These are phyloP conservation scores for Bucorvus abyssinicus DNA, from an alignment of 2,797 vertebrate species.

Conservation along the genomic window DNA sequence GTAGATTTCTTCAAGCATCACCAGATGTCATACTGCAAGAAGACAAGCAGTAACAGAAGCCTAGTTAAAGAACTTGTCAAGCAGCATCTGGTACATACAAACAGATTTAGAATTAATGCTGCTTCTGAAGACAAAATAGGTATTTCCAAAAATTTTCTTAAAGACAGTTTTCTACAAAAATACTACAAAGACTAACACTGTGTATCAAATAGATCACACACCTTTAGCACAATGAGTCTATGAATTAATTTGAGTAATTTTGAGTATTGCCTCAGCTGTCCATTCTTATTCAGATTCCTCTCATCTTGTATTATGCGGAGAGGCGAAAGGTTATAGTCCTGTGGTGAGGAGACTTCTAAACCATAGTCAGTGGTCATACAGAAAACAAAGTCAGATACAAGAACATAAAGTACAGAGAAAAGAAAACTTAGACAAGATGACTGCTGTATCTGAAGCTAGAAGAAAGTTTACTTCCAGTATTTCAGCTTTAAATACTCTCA, in stretches of 20 bases:
- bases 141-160: not conserved
- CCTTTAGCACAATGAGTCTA: not conserved
- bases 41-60: not conserved
- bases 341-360: not conserved
- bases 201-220: not conserved
- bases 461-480: not conserved
- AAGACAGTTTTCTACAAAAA: not conserved
- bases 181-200: not conserved
- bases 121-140: not conserved
- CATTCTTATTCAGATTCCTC: not conserved
- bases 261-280: not conserved
- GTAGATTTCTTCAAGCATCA: not conserved
- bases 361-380: not conserved
- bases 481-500: not conserved
- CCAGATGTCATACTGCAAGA: not conserved
- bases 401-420: not conserved
- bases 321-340: not conserved
- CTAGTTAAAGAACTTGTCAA: not conserved
- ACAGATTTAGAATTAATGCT: not conserved
- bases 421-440: not conserved
- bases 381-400: not conserved
- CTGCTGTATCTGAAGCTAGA: not conserved
- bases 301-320: no score
- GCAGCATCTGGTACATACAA: not conserved
- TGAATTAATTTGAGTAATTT: not conserved